Percentiles rank a stretch among this genome's conserved stretches.
These are phyloP conservation scores for Gephyroberyx darwinii DNA, from an alignment of 2,797 vertebrate species.

Conservation along the genomic window DNA sequence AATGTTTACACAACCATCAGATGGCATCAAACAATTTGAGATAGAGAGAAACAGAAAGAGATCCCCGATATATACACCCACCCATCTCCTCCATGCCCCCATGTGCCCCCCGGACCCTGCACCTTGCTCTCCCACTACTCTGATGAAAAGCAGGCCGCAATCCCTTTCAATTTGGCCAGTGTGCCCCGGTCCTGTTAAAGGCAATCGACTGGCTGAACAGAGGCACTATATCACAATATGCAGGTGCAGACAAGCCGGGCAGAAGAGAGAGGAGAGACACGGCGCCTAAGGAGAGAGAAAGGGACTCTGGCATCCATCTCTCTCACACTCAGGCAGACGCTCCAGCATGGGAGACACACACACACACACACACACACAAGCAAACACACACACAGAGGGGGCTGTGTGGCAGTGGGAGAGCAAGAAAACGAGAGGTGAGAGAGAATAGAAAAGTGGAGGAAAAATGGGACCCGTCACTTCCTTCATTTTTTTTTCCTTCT, in stretches of 20 bases:
- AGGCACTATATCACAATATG: slow-evolving; percentile 88
- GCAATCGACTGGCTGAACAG: slow-evolving; percentile 85
- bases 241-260: slow-evolving; percentile 78
- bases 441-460: slow-evolving; percentile 65
- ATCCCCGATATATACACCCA: slow-evolving; percentile 17
- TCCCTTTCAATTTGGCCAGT: slow-evolving; percentile 84
- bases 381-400: neutral
- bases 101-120: slow-evolving; percentile 57
- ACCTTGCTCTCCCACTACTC: slow-evolving; percentile 70
- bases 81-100: slow-evolving; percentile 47
- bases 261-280: slow-evolving; percentile 69
- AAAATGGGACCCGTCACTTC: slow-evolving; percentile 71
- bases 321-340: slow-evolving; percentile 65
- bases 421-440: slow-evolving; percentile 65
- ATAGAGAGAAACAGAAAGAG: slow-evolving; percentile 36
- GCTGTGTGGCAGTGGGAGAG: slow-evolving; percentile 44
- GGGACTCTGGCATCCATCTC: slow-evolving; percentile 82
- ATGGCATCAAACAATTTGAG: slow-evolving; percentile 63
- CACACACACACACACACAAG: slow-evolving; percentile 23
- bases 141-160: slow-evolving; percentile 85
- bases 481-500: slow-evolving; percentile 61
- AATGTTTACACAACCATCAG: slow-evolving; percentile 63
- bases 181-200: slow-evolving; percentile 82
- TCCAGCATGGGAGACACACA: slow-evolving; percentile 53
- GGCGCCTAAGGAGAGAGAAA: slow-evolving; percentile 76